Percentiles rank a stretch among this genome's conserved stretches.
Conservation (phyloP, 2,888 invertebrate genomes). For the Netelia fuscicornis region DNA sequence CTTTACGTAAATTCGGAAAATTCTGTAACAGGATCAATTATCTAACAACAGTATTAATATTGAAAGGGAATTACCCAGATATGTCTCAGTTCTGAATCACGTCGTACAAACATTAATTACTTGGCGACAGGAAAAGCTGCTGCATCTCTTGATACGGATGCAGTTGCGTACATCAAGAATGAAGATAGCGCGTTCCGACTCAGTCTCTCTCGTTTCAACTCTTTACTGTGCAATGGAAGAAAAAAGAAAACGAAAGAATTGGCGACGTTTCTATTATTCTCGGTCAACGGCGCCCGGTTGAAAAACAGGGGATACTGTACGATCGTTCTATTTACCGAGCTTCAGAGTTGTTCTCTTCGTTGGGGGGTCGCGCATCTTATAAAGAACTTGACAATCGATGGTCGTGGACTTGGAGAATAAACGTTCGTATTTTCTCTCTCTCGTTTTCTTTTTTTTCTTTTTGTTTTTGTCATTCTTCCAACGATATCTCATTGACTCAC, state of each 20-base stretch:
- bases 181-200: background rate
- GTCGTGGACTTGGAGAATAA: background rate
- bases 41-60: no score
- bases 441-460: conserved; percentile 6
- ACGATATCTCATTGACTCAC: conserved; percentile 86
- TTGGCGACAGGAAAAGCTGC: background rate
- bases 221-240: background rate
- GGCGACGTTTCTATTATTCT: background rate
- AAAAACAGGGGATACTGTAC: background rate
- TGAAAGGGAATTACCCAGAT: no score
- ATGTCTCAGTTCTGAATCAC: background rate
- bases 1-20: no score
- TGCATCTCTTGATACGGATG: background rate
- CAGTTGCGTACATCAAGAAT: background rate
- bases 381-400: background rate
- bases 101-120: background rate
- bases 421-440: background rate
- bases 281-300: background rate
- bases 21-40: no score
- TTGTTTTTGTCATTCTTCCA: background rate
- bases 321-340: conserved; percentile 3
- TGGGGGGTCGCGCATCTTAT: background rate
- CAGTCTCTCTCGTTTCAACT: background rate
- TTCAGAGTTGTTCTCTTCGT: background rate
- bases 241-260: background rate